phyloP scores from a whole-genome alignment of 2,113 vertebrate species.

The Corynorhinus townsendii region DNA sequence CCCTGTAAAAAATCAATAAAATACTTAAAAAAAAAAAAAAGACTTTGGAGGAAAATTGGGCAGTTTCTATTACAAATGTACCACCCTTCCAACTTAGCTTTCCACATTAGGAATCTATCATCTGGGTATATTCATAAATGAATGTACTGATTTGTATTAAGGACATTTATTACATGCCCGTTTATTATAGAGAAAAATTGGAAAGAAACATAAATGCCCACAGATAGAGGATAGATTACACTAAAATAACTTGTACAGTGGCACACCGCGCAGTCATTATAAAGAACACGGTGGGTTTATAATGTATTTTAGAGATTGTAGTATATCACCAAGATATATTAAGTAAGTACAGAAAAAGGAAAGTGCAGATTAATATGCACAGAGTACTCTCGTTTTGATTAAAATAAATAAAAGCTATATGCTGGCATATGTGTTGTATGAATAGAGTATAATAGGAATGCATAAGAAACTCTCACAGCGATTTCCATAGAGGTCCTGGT shows the following conservation, averaged over 20 bases:
- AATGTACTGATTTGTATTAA: neutral
- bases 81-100: neutral
- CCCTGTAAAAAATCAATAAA: too few relatives aligned
- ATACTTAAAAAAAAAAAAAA: too few relatives aligned
- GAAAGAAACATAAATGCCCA: neutral
- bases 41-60: neutral
- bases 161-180: neutral
- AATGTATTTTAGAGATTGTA: neutral
- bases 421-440: neutral
- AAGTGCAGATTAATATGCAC: neutral
- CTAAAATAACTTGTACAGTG: neutral
- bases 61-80: neutral
- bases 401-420: neutral
- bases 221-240: neutral
- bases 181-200: neutral
- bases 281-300: neutral
- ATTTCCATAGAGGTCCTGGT: neutral
- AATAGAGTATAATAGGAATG: neutral
- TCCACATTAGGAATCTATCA: neutral
- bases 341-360: neutral
- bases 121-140: neutral
- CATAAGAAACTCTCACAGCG: neutral
- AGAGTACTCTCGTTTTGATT: neutral
- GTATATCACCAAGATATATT: neutral
- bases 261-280: neutral